Percentiles rank a stretch among this genome's conserved stretches.
Evolutionary conservation across 2,888 invertebrate species (phyloP).

Genomic region (Camponotus fellah): DNA sequence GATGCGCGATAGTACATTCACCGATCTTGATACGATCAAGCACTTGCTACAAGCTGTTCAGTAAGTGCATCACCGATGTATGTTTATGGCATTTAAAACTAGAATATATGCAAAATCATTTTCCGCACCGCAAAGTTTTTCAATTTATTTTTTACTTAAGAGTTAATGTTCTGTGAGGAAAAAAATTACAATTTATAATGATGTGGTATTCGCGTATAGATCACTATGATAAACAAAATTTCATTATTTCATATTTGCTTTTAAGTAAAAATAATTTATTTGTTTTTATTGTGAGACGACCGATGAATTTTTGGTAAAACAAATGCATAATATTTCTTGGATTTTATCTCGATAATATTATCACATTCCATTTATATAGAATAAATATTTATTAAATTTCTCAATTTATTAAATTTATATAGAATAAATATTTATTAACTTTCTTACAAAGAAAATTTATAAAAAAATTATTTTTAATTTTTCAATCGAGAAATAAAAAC

Average conservation of each 20-base stretch:
- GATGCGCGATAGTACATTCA: constrained; percentile 16
- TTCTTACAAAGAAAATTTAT: background rate
- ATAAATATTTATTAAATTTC: no score
- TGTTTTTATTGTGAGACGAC: background rate
- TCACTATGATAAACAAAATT: background rate
- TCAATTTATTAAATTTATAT: no score
- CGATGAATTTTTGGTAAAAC: background rate
- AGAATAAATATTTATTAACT: no score
- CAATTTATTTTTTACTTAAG: constrained; percentile 19
- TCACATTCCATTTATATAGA: no score
- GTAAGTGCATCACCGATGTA: constrained; percentile 24
- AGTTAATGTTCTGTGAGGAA: background rate
- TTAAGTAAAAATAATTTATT: constrained; percentile 13
- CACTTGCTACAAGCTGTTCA: background rate
- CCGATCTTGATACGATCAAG: background rate
- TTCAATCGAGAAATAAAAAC: background rate
- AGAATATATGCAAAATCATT: constrained; percentile 11
- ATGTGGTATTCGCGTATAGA: background rate
- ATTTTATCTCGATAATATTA: background rate
- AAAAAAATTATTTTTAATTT: background rate
- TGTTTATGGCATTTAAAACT: background rate
- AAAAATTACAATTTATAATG: constrained; percentile 9
- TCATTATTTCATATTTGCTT: background rate
- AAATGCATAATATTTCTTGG: background rate
- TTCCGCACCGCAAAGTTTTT: constrained; percentile 14